Conservation (phyloP, 2,113 vertebrate species). For the Crotalus viridis region DNA sequence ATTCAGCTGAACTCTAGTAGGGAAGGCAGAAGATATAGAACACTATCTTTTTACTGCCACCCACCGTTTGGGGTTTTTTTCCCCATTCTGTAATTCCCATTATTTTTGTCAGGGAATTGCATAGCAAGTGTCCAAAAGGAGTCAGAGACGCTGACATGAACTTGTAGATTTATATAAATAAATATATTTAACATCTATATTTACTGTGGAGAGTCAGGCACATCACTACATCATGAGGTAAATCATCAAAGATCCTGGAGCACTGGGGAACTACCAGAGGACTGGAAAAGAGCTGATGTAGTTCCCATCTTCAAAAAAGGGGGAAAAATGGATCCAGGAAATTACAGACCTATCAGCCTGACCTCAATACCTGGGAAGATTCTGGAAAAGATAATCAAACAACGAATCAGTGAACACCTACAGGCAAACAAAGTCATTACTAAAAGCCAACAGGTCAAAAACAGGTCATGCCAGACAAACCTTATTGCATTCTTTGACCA, state of each 20-base stretch:
- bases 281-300: too few species aligned
- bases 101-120: background rate
- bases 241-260: background rate
- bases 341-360: too few species aligned
- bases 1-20: background rate
- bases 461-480: too few species aligned
- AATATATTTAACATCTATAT: background rate
- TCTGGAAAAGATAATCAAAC: too few species aligned
- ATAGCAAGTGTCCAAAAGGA: background rate
- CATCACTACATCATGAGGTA: background rate
- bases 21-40: background rate
- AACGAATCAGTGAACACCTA: too few species aligned
- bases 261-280: too few species aligned
- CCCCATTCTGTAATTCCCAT: background rate
- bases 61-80: background rate
- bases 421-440: too few species aligned
- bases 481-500: too few species aligned
- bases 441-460: too few species aligned
- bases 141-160: background rate
- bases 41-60: background rate
- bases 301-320: too few species aligned
- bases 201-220: background rate
- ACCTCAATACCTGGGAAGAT: too few species aligned
- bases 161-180: background rate
- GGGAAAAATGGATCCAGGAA: too few species aligned